phyloP scores from a whole-genome alignment of 1,140 invertebrate genomes.

The Diprion similis region DNA sequence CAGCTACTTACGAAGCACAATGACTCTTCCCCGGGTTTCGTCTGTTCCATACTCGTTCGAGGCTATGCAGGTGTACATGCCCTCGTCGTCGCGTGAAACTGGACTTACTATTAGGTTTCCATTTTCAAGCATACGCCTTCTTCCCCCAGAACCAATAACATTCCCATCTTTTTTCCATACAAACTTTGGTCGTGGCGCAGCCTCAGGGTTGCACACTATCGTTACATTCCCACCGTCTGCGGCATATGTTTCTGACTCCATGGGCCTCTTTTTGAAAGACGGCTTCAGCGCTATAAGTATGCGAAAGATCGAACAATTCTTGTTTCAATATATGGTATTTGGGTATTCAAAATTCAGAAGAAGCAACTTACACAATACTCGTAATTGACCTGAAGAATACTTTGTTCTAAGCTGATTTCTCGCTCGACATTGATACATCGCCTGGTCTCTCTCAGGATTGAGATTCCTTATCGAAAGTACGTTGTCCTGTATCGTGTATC shows the following conservation, averaged over 20 bases:
- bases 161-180: constrained; percentile 92
- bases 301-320: constrained; percentile 8
- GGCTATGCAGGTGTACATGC: constrained; percentile 88
- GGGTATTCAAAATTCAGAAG: constrained; percentile 28
- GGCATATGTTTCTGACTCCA: constrained; percentile 88
- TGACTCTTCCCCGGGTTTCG: constrained; percentile 80
- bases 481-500: constrained; percentile 86
- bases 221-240: constrained; percentile 92
- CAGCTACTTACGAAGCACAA: constrained; percentile 77
- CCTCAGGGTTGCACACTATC: constrained; percentile 92
- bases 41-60: constrained; percentile 84
- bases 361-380: constrained; percentile 74
- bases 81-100: constrained; percentile 87
- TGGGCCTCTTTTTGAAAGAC: constrained; percentile 87
- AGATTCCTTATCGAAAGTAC: constrained; percentile 83
- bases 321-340: too few relatives aligned
- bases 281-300: constrained; percentile 76
- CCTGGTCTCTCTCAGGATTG: constrained; percentile 81
- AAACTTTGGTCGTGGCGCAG: constrained; percentile 88
- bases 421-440: constrained; percentile 96
- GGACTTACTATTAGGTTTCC: constrained; percentile 87
- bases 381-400: constrained; percentile 88
- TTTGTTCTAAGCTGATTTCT: constrained; percentile 86
- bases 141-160: constrained; percentile 78
- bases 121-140: constrained; percentile 79